These are phyloP conservation scores for Tenualosa thibaudeaui DNA, from an alignment of 2,797 vertebrate species.

Conservation along the genomic window DNA sequence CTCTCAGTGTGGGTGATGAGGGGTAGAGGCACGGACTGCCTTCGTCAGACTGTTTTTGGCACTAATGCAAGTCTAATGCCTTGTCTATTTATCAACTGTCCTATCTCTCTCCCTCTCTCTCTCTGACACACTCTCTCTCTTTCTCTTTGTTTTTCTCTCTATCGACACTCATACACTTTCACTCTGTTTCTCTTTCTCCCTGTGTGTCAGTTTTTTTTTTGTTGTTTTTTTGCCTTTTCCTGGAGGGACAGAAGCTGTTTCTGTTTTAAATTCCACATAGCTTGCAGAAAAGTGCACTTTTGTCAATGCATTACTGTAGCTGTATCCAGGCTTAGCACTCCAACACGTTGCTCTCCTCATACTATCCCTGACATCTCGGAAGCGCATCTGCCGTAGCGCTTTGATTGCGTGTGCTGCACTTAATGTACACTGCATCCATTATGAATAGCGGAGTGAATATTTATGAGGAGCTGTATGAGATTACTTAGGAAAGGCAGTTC, in stretches of 20 bases:
- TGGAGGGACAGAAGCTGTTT: background rate
- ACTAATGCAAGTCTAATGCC: background rate
- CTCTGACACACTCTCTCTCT: background rate
- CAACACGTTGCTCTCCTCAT: constrained; percentile 8
- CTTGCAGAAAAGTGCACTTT: constrained; percentile 21
- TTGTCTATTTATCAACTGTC: background rate
- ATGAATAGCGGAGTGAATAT: constrained; percentile 8
- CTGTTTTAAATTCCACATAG: constrained; percentile 16
- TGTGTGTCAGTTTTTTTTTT: background rate
- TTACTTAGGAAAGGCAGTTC: constrained; percentile 15
- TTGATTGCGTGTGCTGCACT: constrained; percentile 9
- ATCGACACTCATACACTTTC: background rate
- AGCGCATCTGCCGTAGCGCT: background rate
- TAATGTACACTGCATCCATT: constrained; percentile 20
- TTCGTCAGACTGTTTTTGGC: constrained; percentile 5
- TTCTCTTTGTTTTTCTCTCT: background rate
- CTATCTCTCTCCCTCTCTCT: background rate
- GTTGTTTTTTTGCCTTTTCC: background rate
- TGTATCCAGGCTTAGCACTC: constrained; percentile 12
- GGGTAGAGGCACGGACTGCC: background rate
- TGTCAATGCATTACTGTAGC: constrained; percentile 13
- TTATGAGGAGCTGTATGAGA: constrained; percentile 12
- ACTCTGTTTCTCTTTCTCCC: background rate
- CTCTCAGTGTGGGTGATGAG: background rate
- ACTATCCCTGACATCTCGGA: background rate